Evolutionary conservation across 2,888 invertebrate species (phyloP).

Genomic region (Plutella xylostella): DNA sequence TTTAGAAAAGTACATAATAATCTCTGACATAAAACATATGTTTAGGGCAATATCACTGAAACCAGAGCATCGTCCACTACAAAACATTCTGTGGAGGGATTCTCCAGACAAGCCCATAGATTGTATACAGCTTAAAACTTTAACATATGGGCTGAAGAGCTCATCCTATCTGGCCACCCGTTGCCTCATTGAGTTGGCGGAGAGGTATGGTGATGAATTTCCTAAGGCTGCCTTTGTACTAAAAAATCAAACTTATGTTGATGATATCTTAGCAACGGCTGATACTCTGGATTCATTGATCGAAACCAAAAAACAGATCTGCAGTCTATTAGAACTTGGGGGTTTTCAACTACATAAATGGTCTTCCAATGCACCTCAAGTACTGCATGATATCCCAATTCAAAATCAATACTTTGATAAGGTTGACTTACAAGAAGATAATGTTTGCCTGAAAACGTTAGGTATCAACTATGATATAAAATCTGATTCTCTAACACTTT

Average conservation of each 20-base stretch:
- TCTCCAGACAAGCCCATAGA: slow-evolving; percentile 8
- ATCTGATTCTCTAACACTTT: neutral
- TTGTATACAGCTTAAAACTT: slow-evolving; percentile 14
- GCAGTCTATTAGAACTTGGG: neutral
- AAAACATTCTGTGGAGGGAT: slow-evolving; percentile 16
- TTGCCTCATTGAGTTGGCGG: slow-evolving; percentile 11
- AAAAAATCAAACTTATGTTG: neutral
- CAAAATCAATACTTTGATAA: neutral
- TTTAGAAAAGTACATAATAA: slow-evolving; percentile 7
- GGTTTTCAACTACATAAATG: neutral
- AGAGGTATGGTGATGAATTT: slow-evolving; percentile 4
- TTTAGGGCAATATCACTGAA: slow-evolving; percentile 10
- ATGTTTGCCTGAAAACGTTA: neutral
- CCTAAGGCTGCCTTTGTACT: slow-evolving; percentile 10
- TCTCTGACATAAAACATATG: slow-evolving; percentile 12
- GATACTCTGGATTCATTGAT: neutral
- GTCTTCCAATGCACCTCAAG: neutral
- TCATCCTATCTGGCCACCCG: slow-evolving; percentile 12
- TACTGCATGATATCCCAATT: neutral
- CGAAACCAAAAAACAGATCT: neutral
- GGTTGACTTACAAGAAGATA: neutral
- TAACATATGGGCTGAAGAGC: slow-evolving; percentile 15
- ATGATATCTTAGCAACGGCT: neutral
- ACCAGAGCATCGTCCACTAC: slow-evolving; percentile 8
- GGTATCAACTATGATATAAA: slow-evolving; percentile 7